Conservation (phyloP, 2,113 vertebrate species). For the Aphyosemion australe region DNA sequence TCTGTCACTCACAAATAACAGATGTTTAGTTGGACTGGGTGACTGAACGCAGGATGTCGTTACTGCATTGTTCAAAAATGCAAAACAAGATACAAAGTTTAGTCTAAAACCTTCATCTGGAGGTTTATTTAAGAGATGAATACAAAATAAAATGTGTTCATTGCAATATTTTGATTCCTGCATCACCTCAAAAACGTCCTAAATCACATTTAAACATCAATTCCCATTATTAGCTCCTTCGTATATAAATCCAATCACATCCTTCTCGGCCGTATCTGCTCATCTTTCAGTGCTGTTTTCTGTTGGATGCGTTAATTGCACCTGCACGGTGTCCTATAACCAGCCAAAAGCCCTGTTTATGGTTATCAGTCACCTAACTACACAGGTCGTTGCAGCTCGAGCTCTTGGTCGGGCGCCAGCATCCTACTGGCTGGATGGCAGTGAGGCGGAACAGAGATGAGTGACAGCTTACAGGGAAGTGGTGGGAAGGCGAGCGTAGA, state of each 20-base stretch:
- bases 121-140: too few relatives aligned
- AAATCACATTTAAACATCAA: too few relatives aligned
- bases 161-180: background rate
- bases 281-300: constrained; percentile 16
- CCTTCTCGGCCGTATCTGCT: constrained; percentile 11
- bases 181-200: background rate
- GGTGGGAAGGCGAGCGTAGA: background rate
- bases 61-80: too few relatives aligned
- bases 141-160: too few relatives aligned
- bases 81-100: too few relatives aligned
- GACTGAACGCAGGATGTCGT: constrained; percentile 25
- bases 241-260: constrained; percentile 18
- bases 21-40: background rate
- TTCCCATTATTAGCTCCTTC: constrained; percentile 16
- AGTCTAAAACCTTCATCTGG: too few relatives aligned
- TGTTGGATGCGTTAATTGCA: constrained; percentile 71
- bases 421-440: constrained; percentile 76
- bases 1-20: constrained; percentile 37
- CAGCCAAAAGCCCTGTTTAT: constrained; percentile 72
- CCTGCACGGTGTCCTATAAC: constrained; percentile 78
- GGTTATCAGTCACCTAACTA: constrained; percentile 76
- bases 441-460: constrained; percentile 81
- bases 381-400: constrained; percentile 69
- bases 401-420: constrained; percentile 77
- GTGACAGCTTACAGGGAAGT: constrained; percentile 70